Evolutionary conservation across 2,888 invertebrate genomes (phyloP), one percentile per base, ranked within the genome.

Genomic region (Leucophenga montana): DNA sequence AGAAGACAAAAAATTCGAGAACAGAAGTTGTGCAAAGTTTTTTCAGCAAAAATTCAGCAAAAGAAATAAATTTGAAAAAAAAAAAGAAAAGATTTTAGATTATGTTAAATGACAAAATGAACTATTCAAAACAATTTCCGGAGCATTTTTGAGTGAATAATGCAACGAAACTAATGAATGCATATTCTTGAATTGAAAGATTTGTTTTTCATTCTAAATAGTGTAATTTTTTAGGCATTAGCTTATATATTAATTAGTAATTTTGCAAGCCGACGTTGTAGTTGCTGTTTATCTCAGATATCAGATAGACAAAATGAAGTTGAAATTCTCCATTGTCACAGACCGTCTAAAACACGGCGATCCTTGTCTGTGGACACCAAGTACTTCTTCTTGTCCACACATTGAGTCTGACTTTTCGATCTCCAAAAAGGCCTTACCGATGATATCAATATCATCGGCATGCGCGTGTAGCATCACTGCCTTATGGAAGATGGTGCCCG

Each of bases 41-140:
- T 18, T 16, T 20, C 18, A 62, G 11, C 20, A 33, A 39, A 39
- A 50, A 59, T 48, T 14, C 59, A 27, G 14, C 27, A 62, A 53
- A 65, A 46, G 16, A 22, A 57, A 57, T 27, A 50, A 16, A 22
- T 59, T 20, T 44, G 11, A 65, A 69, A 53, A 59, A 59, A 50
- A 64, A 53, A 65, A n/a, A 22, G 61, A 68, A 68, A 53, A 4
- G 6, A 22, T 22, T 44, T 64, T 48, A 54, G 68, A 56, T 68
- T 71, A 71, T 31, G 71, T 68, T 78, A 77, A 76, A 68, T 73
- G 71, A 67, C 67, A 70, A 79, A 79, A 79, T 77, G 76, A 81
- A 81, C 79, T 81, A 81, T 82, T 82, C 83, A 79, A 76, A 78
- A 78, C 80, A 76, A 81, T 81, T 81, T 81, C 81, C 81, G 77